Evolutionary conservation across 1,140 invertebrate species (phyloP).

Genomic region (Anastrepha obliqua): DNA sequence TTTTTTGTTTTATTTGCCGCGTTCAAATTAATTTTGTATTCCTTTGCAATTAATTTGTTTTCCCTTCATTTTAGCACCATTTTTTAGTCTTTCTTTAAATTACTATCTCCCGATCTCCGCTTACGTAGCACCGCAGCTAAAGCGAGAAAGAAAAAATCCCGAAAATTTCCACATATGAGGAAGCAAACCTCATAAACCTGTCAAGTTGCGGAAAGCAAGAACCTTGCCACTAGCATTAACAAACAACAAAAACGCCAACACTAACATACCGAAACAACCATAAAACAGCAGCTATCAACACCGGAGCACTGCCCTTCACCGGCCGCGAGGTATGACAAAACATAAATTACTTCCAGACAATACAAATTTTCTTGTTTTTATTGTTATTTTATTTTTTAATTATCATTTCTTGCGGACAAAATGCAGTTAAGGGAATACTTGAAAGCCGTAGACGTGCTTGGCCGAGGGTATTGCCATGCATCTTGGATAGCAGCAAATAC

Average conservation of each 20-base stretch:
- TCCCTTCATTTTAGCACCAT: too few relatives aligned
- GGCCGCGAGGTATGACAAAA: background rate
- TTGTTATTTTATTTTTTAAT: slow-evolving; percentile 42
- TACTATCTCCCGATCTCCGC: too few relatives aligned
- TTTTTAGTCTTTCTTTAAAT: too few relatives aligned
- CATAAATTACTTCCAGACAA: background rate
- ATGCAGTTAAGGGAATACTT: background rate
- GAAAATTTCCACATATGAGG: background rate
- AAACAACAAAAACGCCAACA: background rate
- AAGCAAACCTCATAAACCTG: background rate
- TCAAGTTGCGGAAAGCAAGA: background rate
- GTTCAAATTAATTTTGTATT: too few relatives aligned
- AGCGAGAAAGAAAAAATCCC: too few relatives aligned
- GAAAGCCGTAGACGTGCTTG: background rate
- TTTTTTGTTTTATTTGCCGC: too few relatives aligned
- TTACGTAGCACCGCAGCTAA: too few relatives aligned
- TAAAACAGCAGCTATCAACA: background rate
- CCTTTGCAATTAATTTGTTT: too few relatives aligned
- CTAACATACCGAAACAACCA: background rate
- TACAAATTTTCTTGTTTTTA: slow-evolving; percentile 26
- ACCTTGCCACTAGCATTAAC: background rate
- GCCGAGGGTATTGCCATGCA: background rate
- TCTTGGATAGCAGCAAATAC: background rate
- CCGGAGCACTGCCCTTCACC: background rate
- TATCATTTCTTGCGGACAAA: background rate